A percentile compares a stretch with the other conserved stretches of the same genome.
phyloP scores from a whole-genome alignment of 2,888 invertebrate species.

The Drosophila macrospina region DNA sequence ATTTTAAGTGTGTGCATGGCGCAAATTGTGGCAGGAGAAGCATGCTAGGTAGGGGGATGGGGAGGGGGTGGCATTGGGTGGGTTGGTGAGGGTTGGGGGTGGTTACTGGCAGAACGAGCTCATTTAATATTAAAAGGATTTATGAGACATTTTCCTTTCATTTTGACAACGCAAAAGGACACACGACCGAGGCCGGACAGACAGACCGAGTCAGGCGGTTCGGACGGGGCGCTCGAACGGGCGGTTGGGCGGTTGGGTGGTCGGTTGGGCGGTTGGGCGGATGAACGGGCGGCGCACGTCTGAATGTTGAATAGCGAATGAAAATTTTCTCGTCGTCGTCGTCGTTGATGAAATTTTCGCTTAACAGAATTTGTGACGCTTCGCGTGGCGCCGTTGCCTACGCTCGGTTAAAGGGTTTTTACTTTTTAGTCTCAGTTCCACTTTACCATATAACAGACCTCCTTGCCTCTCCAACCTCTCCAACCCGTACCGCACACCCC shows the following conservation, averaged over 20 bases:
- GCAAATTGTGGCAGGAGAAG: constrained; percentile 35
- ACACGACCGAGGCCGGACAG: constrained; percentile 38
- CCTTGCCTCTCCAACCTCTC: background rate
- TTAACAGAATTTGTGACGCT: constrained; percentile 82
- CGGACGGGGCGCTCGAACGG: background rate
- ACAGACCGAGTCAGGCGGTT: background rate
- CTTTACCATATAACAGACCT: constrained; percentile 39
- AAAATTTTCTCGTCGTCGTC: constrained; percentile 58
- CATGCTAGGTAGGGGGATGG: background rate
- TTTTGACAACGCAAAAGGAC: constrained; percentile 78
- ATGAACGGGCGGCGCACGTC: constrained; percentile 32
- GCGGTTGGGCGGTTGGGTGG: background rate
- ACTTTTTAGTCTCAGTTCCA: constrained; percentile 70
- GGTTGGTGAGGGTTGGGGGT: background rate
- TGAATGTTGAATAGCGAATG: constrained; percentile 68
- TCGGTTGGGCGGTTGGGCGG: constrained; percentile 3
- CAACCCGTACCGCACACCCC: no score
- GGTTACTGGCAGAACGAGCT: constrained; percentile 61
- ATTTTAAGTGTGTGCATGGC: constrained; percentile 79
- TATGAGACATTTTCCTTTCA: constrained; percentile 83
- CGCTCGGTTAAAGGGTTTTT: constrained; percentile 80
- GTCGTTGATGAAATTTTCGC: constrained; percentile 81
- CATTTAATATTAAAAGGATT: constrained; percentile 84
- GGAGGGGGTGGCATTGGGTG: background rate
- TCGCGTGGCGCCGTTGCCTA: constrained; percentile 48